Conservation (phyloP, 2,888 invertebrate species). For the Nycteola revayana region DNA sequence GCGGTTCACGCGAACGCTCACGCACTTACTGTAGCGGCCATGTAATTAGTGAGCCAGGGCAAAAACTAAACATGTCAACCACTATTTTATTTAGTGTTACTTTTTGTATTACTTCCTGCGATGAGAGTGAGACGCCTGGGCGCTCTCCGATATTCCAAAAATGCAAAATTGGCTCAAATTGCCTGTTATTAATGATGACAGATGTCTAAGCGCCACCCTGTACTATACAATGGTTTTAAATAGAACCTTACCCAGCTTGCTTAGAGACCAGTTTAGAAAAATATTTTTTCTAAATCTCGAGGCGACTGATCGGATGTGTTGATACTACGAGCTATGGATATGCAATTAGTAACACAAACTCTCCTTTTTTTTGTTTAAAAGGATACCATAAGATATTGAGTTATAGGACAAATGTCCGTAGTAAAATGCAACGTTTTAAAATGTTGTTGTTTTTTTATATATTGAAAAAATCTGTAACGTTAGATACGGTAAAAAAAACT, state of each 20-base stretch:
- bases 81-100: slow-evolving; percentile 71
- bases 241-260: slow-evolving; percentile 25
- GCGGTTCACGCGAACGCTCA: slow-evolving; percentile 61
- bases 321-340: slow-evolving; percentile 71
- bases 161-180: slow-evolving; percentile 80
- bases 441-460: too few relatives aligned
- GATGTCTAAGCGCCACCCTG: slow-evolving; percentile 77
- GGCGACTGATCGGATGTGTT: slow-evolving; percentile 70
- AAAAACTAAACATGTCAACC: slow-evolving; percentile 73
- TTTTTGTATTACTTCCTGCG: slow-evolving; percentile 77
- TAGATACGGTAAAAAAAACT: too few relatives aligned
- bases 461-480: too few relatives aligned
- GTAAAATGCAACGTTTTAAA: too few relatives aligned
- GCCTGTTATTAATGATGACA: slow-evolving; percentile 81
- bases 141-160: slow-evolving; percentile 71
- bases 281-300: slow-evolving; percentile 32
- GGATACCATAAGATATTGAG: slow-evolving; percentile 44
- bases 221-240: slow-evolving; percentile 27
- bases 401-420: slow-evolving; percentile 20
- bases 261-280: slow-evolving; percentile 34
- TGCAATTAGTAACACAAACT: slow-evolving; percentile 71
- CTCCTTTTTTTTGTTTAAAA: slow-evolving; percentile 40
- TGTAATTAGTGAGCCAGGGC: slow-evolving; percentile 60
- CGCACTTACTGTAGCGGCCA: slow-evolving; percentile 53
- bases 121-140: slow-evolving; percentile 68